Conservation (phyloP, 2,113 vertebrate species). For the Mesocricetus auratus region DNA sequence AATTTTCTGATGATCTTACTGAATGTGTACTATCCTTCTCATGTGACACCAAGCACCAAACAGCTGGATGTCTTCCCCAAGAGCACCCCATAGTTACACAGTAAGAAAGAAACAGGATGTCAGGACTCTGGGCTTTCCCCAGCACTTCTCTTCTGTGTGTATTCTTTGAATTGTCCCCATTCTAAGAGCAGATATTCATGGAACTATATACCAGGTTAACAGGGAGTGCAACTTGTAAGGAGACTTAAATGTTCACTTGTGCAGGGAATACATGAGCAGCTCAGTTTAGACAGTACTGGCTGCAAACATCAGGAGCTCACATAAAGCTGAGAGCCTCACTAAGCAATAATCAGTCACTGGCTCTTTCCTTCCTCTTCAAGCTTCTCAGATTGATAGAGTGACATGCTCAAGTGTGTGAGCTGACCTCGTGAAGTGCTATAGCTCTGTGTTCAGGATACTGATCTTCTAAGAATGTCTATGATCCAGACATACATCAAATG, state of each 20-base stretch:
- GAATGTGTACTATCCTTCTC: not conserved
- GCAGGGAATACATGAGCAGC: slow-evolving; percentile 27
- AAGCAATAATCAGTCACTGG: not conserved
- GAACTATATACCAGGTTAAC: not conserved
- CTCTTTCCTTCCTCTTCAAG: slow-evolving; percentile 35
- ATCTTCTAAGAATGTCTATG: not conserved
- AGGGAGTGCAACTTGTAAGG: not conserved
- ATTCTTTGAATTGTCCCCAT: not conserved
- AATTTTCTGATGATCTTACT: not conserved
- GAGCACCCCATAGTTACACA: not conserved
- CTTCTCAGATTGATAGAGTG: slow-evolving; percentile 5
- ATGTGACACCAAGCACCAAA: not conserved
- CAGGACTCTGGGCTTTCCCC: not conserved
- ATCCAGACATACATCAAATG: not conserved
- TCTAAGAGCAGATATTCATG: not conserved
- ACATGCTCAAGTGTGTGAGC: not conserved
- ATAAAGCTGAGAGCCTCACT: not conserved
- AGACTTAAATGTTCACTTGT: slow-evolving; percentile 19
- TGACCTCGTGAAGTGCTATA: not conserved
- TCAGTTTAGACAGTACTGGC: slow-evolving; percentile 27
- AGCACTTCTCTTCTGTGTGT: not conserved
- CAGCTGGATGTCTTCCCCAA: not conserved
- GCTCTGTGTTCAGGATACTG: slow-evolving; percentile 33
- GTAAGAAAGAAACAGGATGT: not conserved
- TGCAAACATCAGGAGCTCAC: slow-evolving; percentile 21